Percentiles rank a stretch among this genome's conserved stretches.
These are phyloP conservation scores for Scarus forsteni DNA, from an alignment of 2,797 vertebrate species.

Conservation along the genomic window DNA sequence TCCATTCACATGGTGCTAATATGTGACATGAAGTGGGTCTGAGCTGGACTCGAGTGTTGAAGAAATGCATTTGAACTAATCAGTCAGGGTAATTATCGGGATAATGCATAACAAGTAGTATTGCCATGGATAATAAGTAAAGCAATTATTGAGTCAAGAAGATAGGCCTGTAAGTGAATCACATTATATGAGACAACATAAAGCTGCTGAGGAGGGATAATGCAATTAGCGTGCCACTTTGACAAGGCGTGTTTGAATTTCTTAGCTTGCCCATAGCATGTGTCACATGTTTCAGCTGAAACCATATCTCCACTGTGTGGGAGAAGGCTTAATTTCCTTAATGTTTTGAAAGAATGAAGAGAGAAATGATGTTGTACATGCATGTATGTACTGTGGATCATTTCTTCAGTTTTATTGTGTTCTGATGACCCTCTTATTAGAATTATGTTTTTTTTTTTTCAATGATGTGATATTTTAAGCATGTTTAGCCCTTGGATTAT, in stretches of 20 bases:
- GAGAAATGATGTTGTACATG: not conserved
- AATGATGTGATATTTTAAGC: conserved; percentile 12
- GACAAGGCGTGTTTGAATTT: conserved; percentile 30
- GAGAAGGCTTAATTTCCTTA: not conserved
- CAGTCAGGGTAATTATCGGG: conserved; percentile 47
- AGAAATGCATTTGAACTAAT: conserved; percentile 57
- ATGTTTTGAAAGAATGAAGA: not conserved
- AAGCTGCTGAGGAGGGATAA: conserved; percentile 48
- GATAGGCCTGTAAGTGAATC: conserved; percentile 47
- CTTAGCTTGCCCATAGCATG: conserved; percentile 31
- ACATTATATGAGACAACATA: conserved; percentile 24
- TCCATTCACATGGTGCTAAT: conserved; percentile 25
- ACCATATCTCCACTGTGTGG: not conserved
- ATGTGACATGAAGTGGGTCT: conserved; percentile 38
- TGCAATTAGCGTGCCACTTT: conserved; percentile 42
- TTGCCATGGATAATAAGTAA: conserved; percentile 39
- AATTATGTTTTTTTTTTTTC: not conserved
- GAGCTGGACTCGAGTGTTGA: conserved; percentile 32
- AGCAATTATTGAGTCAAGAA: conserved; percentile 45
- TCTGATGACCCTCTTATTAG: conserved; percentile 6
- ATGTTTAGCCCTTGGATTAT: conserved; percentile 25
- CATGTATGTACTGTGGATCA: conserved; percentile 1
- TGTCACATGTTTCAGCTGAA: conserved; percentile 10
- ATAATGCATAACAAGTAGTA: conserved; percentile 48
- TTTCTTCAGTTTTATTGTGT: conserved; percentile 10